Evolutionary conservation across 1,140 invertebrate species (phyloP), one percentile per base, ranked within the genome.

Genomic region (Phthorimaea operculella): DNA sequence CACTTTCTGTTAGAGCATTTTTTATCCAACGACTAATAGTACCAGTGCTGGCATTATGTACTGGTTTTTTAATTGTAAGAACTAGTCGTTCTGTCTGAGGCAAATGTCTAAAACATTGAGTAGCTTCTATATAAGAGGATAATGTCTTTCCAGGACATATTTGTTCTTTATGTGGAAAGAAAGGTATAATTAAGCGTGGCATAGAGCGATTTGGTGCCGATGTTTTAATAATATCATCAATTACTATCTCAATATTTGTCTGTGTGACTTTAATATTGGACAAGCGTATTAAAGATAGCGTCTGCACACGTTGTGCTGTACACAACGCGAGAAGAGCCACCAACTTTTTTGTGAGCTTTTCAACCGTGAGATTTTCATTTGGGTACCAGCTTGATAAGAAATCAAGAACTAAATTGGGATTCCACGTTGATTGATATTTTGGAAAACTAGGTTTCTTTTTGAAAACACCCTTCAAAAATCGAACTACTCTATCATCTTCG

Each of bases 401-500:
- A 5, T 57, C 44, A 4, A 52, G 12, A 17, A 57, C 55, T 12
- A 52, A 0, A 52, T 57, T 57, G 11, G 55, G 36, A 21, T 57
- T 50, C 55, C 55, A 57, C 3, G 51, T 57, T 7, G 14, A 17
- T 6, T 51, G 15, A 14, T 56, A 56, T 56, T 28, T 56, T 18
- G 54, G 54, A 34, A 56, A 44, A 21, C 12, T 21, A 10, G 55
- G 55, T 48, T 36, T 52, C 14, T 5, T 52, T 52, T 50, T 50
- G 14, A 28, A 57, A 8, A 57, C 55, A 12, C 55, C 50, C 39
- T 57, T 57, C 6, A 57, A 16, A 47, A 52, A 57, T 18, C 55
- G 52, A 48, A 15, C 5, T 4, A 57, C 17, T 6, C n/a, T 15
- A n/a, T 57, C 51, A n/a, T 47, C 10, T 28, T 1, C 11, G 15